These are phyloP conservation scores for Aphis gossypii DNA, from an alignment of 1,140 invertebrate species.

Conservation along the genomic window DNA sequence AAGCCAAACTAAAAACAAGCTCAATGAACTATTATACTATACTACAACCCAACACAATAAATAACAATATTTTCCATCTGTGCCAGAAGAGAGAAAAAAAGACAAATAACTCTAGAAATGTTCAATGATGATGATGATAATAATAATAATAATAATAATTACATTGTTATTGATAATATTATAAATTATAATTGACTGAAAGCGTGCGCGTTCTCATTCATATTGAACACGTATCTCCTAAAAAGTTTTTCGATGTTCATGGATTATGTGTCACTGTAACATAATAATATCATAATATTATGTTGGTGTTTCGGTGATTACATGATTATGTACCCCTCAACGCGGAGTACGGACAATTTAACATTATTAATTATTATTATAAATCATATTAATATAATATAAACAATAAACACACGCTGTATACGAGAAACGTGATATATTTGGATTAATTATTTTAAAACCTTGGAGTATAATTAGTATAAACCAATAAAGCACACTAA, in stretches of 20 bases:
- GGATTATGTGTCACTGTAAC: neutral
- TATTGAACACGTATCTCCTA: neutral
- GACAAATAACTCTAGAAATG: neutral
- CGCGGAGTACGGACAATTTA: neutral
- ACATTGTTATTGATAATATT: neutral
- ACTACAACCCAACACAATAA: neutral
- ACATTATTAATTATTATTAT: conserved; percentile 4
- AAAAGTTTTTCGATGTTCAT: neutral
- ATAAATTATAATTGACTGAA: neutral
- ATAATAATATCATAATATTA: neutral
- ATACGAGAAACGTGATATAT: neutral
- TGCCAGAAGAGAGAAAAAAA: neutral
- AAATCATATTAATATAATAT: neutral
- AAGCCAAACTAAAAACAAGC: neutral
- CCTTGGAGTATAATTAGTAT: neutral
- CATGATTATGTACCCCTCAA: neutral
- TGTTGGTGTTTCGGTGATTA: neutral
- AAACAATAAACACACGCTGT: neutral
- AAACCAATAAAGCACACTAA: neutral
- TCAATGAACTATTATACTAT: neutral
- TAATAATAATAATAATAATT: neutral
- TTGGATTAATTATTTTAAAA: neutral
- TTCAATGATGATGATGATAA: neutral
- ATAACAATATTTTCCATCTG: neutral
- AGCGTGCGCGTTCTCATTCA: neutral